Evolutionary conservation across 1,140 invertebrate genomes (phyloP).

Genomic region (Pseudoatta argentina): DNA sequence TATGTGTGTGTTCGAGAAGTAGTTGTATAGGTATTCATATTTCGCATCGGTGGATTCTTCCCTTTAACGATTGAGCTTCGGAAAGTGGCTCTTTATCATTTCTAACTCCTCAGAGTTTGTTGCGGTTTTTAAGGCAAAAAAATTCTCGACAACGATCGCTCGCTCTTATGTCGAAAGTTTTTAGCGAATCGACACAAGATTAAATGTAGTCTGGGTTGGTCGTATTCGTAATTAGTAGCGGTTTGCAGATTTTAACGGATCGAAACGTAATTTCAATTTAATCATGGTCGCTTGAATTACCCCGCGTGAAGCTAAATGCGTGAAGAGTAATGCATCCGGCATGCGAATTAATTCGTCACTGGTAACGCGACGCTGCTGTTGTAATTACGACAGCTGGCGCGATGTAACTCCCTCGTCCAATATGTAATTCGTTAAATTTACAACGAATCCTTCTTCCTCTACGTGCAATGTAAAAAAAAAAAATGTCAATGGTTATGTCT

Average conservation of each 20-base stretch:
- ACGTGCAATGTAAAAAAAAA: background rate
- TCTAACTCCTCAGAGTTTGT: background rate
- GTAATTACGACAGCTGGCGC: constrained; percentile 62
- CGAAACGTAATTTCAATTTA: constrained; percentile 66
- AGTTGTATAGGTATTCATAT: background rate
- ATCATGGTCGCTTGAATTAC: constrained; percentile 58
- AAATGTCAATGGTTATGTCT: background rate
- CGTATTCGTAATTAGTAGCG: constrained; percentile 36
- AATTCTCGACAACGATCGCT: background rate
- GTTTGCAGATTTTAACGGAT: constrained; percentile 34
- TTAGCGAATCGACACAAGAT: constrained; percentile 6
- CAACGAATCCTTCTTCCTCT: constrained; percentile 9
- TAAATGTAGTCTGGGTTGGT: constrained; percentile 10
- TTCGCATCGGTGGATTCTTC: background rate
- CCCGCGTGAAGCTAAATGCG: constrained; percentile 43
- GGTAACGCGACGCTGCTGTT: background rate
- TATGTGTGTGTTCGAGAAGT: background rate
- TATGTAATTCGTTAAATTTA: constrained; percentile 14
- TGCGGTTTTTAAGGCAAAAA: background rate
- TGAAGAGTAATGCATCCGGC: constrained; percentile 61
- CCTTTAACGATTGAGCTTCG: background rate
- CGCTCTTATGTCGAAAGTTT: constrained; percentile 10
- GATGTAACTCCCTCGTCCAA: constrained; percentile 29
- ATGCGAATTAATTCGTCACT: constrained; percentile 68
- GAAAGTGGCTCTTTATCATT: background rate